Conservation (phyloP, 2,888 invertebrate genomes). For the Ferdinandea cuprea region DNA sequence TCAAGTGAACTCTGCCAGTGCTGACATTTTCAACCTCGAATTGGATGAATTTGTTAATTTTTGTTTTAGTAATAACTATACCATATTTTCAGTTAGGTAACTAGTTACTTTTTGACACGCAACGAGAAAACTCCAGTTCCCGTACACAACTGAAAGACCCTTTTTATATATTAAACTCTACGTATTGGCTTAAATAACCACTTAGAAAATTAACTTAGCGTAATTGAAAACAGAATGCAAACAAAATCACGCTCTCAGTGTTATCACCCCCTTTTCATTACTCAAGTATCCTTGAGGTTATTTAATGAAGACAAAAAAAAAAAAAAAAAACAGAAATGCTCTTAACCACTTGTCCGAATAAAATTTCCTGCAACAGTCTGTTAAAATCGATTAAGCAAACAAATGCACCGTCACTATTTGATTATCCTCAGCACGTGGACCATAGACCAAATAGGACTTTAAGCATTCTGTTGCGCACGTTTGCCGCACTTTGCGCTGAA, state of each 20-base stretch:
- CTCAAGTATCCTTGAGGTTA: slow-evolving; percentile 33
- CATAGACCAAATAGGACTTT: slow-evolving; percentile 10
- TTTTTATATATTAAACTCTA: background rate
- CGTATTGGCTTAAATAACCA: slow-evolving; percentile 28
- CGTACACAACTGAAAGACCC: background rate
- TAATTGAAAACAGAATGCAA: slow-evolving; percentile 49
- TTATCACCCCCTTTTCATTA: slow-evolving; percentile 18
- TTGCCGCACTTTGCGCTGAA: slow-evolving; percentile 1
- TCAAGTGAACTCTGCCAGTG: too few species aligned
- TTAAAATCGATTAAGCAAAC: slow-evolving; percentile 38
- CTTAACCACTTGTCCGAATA: slow-evolving; percentile 59
- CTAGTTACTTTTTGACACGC: too few species aligned
- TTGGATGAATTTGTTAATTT: too few species aligned
- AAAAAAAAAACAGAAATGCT: too few species aligned
- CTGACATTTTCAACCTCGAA: too few species aligned
- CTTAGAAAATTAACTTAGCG: slow-evolving; percentile 64
- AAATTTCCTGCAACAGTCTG: slow-evolving; percentile 8
- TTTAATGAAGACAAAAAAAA: slow-evolving; percentile 6
- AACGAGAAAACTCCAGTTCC: too few species aligned
- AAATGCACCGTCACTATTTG: slow-evolving; percentile 43
- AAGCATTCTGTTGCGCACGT: slow-evolving; percentile 25
- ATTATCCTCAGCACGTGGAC: slow-evolving; percentile 57
- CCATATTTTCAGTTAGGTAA: too few species aligned
- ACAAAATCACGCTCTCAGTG: slow-evolving; percentile 40
- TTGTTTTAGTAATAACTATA: too few species aligned